phyloP scores from a whole-genome alignment of 2,113 vertebrate genomes.

The Tor tambroides region DNA sequence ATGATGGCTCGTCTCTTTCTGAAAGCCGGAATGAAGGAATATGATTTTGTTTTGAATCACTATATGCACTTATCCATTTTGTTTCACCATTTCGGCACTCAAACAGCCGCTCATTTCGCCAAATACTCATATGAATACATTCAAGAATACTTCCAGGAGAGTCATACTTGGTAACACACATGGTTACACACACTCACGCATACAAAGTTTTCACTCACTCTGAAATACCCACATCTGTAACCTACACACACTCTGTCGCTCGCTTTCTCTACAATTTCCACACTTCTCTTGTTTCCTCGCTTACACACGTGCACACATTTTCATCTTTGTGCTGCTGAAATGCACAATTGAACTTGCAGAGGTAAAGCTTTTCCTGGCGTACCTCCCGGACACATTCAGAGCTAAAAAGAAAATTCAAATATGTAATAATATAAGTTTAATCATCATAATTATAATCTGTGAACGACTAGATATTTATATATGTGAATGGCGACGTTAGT shows the following conservation, averaged over 20 bases:
- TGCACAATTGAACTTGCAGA: constrained; percentile 38
- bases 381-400: neutral
- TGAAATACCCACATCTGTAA: neutral
- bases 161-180: constrained; percentile 16
- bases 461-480: neutral
- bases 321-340: constrained; percentile 12
- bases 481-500: neutral
- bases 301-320: neutral
- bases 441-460: constrained; percentile 6
- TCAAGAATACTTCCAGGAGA: constrained; percentile 35
- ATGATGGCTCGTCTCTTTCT: neutral
- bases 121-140: constrained; percentile 13
- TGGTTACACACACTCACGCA: constrained; percentile 12
- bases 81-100: neutral
- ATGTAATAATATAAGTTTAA: constrained; percentile 13
- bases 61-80: constrained; percentile 46
- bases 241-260: neutral
- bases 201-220: neutral
- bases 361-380: constrained; percentile 1
- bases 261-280: neutral
- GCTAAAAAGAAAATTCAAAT: neutral
- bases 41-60: constrained; percentile 46
- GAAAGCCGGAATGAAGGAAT: constrained; percentile 48
- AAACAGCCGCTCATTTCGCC: neutral
- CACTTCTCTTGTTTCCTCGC: constrained; percentile 9